A percentile compares a stretch with the other conserved stretches of the same genome.
phyloP scores from a whole-genome alignment of 2,113 vertebrate species.

The Chloebia gouldiae region DNA sequence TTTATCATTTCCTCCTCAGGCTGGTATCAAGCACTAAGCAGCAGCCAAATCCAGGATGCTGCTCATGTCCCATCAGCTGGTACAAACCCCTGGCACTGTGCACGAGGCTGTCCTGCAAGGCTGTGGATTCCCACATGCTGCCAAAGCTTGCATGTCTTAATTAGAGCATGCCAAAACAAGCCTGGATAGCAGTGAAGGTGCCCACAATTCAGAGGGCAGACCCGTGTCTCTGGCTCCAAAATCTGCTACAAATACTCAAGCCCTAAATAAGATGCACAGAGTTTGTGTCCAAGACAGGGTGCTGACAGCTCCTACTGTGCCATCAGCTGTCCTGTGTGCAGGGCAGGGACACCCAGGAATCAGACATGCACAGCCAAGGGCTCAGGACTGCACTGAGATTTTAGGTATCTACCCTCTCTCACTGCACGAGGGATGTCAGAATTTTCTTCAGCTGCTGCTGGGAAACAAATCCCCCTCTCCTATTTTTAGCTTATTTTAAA shows the following conservation, averaged over 20 bases:
- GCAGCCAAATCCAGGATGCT: background rate
- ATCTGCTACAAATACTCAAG: background rate
- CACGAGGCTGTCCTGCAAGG: background rate
- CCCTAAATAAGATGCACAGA: background rate
- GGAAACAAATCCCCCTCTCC: slow-evolving; percentile 57
- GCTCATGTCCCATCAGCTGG: background rate
- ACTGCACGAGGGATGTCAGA: background rate
- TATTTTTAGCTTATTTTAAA: slow-evolving; percentile 60
- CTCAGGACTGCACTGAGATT: background rate
- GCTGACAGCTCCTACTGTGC: background rate
- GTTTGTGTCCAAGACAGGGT: background rate
- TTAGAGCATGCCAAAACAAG: background rate
- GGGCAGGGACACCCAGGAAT: background rate
- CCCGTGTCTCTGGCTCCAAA: background rate
- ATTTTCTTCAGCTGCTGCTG: slow-evolving; percentile 49
- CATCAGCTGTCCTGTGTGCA: background rate
- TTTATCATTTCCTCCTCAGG: background rate
- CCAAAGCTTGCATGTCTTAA: background rate
- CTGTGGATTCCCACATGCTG: background rate
- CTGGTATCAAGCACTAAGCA: background rate
- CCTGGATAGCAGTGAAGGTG: background rate
- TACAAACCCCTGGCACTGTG: background rate
- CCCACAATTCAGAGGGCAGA: background rate
- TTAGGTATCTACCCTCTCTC: background rate
- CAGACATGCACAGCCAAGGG: background rate